Conservation (phyloP, 2,113 vertebrate species). For the Oryzias curvinotus region DNA sequence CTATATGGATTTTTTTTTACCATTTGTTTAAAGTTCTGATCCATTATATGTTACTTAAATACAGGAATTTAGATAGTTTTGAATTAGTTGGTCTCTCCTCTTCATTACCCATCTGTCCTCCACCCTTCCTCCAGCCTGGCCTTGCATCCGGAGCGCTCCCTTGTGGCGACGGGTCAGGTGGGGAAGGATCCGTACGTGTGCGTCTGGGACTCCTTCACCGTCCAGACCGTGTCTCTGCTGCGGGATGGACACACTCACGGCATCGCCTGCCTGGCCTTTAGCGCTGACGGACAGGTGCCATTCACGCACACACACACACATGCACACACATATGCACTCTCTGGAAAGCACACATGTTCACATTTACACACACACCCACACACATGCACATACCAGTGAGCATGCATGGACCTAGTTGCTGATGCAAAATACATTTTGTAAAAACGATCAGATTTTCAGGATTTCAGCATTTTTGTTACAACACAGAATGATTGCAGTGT, state of each 20-base stretch:
- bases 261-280: constrained; percentile 92
- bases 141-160: constrained; percentile 90
- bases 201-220: constrained; percentile 90
- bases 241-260: constrained; percentile 94
- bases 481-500: too few relatives aligned
- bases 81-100: too few relatives aligned
- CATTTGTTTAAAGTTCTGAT: too few relatives aligned
- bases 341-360: too few relatives aligned
- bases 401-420: too few relatives aligned
- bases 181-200: constrained; percentile 95
- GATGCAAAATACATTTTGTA: too few relatives aligned
- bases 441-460: too few relatives aligned
- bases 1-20: too few relatives aligned
- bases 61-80: too few relatives aligned
- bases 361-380: constrained; percentile 53
- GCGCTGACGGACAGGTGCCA: constrained; percentile 91
- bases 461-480: too few relatives aligned
- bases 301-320: constrained; percentile 1
- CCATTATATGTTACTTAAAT: too few relatives aligned
- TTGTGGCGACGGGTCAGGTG: constrained; percentile 95
- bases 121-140: constrained; percentile 81
- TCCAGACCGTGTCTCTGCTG: constrained; percentile 89
- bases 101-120: too few relatives aligned
- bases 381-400: constrained; percentile 1
- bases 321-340: constrained; percentile 74